Evolutionary conservation across 2,797 vertebrate species (phyloP).

Genomic region (Synaphobranchus kaupii): DNA sequence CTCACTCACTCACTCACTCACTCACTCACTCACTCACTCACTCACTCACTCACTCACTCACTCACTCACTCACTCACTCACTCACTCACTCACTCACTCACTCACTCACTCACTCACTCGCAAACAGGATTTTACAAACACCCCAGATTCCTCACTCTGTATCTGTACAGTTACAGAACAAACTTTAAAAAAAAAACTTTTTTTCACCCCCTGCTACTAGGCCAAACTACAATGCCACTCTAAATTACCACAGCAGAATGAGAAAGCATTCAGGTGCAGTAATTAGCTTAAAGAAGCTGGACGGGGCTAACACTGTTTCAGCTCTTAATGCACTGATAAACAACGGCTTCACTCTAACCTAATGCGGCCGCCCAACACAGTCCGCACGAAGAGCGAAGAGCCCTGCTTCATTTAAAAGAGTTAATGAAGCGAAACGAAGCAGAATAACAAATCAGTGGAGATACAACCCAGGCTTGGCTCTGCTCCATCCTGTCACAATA

Average conservation of each 20-base stretch:
- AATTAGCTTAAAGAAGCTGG: neutral
- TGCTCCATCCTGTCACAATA: no score
- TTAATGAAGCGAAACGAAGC: neutral
- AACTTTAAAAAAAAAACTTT: neutral
- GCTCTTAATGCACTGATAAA: neutral
- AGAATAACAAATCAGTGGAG: neutral
- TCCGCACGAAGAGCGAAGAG: neutral
- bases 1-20: no score
- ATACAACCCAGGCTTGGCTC: neutral
- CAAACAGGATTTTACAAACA: neutral
- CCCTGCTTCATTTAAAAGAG: neutral
- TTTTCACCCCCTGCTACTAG: neutral
- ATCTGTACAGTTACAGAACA: neutral
- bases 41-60: neutral
- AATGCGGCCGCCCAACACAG: no score
- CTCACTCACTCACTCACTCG: neutral
- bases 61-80: neutral
- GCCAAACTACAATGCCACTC: neutral
- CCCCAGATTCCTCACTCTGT: neutral
- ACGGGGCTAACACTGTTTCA: neutral
- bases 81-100: no score
- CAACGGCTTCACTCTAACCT: neutral
- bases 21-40: neutral
- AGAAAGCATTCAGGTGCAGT: neutral
- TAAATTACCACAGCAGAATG: neutral